phyloP scores from a whole-genome alignment of 2,888 invertebrate genomes.

The Scaptomyza caliginosa region DNA sequence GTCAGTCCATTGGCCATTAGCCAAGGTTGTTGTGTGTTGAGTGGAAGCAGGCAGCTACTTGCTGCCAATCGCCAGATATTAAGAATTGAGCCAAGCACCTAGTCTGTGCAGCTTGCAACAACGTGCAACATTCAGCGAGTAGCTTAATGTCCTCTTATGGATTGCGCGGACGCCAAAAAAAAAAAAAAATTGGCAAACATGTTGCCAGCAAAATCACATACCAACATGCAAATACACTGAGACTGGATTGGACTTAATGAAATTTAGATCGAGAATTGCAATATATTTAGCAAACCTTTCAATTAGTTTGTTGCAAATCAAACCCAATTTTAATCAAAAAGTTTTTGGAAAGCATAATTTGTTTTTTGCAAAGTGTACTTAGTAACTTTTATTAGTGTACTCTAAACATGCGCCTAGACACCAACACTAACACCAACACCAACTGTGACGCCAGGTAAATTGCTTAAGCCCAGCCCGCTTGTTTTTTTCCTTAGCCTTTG shows the following conservation, averaged over 20 bases:
- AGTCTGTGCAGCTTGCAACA: constrained; percentile 28
- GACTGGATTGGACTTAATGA: background rate
- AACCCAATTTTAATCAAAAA: no score
- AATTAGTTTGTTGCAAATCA: no score
- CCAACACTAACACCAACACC: constrained; percentile 27
- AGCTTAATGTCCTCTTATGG: constrained; percentile 73
- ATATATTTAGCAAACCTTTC: no score
- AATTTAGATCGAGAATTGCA: no score
- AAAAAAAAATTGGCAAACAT: constrained; percentile 73
- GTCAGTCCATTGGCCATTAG: constrained; percentile 75
- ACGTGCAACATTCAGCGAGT: constrained; percentile 22
- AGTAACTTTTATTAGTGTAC: constrained; percentile 6
- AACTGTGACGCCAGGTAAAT: constrained; percentile 51
- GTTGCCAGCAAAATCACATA: constrained; percentile 56
- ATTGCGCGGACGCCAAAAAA: constrained; percentile 75
- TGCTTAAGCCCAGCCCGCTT: constrained; percentile 56
- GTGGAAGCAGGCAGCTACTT: constrained; percentile 56
- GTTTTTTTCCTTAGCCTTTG: constrained; percentile 37
- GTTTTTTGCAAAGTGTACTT: background rate
- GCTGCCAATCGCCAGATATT: constrained; percentile 68
- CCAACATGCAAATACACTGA: constrained; percentile 4
- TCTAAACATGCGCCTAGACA: constrained; percentile 40
- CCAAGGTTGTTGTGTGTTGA: constrained; percentile 67
- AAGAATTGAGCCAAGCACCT: constrained; percentile 50
- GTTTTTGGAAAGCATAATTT: no score